Base-by-base conservation (phyloP, 1,140 invertebrate genomes). In the Dryas iulia region DNA sequence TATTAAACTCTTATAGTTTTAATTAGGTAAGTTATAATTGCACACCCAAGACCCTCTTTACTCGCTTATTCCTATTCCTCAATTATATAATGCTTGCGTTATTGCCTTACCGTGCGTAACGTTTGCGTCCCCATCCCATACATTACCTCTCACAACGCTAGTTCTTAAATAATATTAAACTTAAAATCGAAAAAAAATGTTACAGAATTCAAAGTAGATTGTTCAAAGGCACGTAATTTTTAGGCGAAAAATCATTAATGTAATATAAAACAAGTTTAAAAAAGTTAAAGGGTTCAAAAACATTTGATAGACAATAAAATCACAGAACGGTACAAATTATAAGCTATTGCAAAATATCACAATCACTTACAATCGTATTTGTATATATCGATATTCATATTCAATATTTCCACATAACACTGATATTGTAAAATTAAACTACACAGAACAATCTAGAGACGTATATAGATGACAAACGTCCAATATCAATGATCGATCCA, bases 161-260 rank as follows among this genome's bases (percentile, higher is more conserved):
- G 33, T 39, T 39, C n/a, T 6, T 47, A 56, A 56, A 56, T 12
- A 56, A 56, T 53, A 53, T 23, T 56, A 25, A n/a, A 25, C 12
- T 0, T 23, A 54, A 25, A 23, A 12, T 11, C 4, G 12, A 25
- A 56, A 53, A 12, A 24, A 56, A 12, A 54, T 14, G 23, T 14
- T 47, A 47, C 8, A 47, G 8, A 47, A 4, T 6, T 56, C 0
- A 53, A 53, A 53, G 23, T 53, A 53, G 8, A 56, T 56, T 26
- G 6, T 25, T 7, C n/a, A 54, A 63, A 63, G 61, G 61, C 61
- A 63, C 61, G 23, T 31, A 30, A 62, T 30, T 53, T 24, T 63
- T 54, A 54, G 61, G 59, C 59, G 11, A 56, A 21, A 47, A 63
- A 18, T 31, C 18, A 60, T 21, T 33, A 56, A 24, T 54, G 53